Evolutionary conservation across 2,888 invertebrate species (phyloP).

Genomic region (Cabera pusaria): DNA sequence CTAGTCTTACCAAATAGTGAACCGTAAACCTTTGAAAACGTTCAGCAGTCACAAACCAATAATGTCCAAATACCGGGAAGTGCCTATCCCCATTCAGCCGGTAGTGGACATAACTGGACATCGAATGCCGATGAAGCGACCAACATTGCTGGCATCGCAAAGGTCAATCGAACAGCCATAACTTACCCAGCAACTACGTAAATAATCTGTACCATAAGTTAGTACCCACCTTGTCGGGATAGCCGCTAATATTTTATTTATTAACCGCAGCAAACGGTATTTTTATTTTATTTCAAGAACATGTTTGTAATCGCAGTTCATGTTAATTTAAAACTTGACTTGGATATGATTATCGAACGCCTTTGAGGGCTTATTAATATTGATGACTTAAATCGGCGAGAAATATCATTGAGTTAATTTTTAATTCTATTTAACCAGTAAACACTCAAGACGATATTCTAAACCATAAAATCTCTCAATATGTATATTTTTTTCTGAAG

Average conservation of each 20-base stretch:
- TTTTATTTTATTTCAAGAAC: constrained; percentile 13
- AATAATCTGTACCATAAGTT: constrained; percentile 43
- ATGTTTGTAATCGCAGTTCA: constrained; percentile 9
- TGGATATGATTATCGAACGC: constrained; percentile 7
- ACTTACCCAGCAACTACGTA: too few species aligned
- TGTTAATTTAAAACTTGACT: constrained; percentile 15
- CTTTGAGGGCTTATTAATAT: too few species aligned
- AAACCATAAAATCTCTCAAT: too few species aligned
- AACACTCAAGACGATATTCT: too few species aligned
- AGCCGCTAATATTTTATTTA: constrained; percentile 35
- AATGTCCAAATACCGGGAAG: constrained; percentile 33
- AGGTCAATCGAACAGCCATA: too few species aligned
- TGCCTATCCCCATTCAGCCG: constrained; percentile 32
- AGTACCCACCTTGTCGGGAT: constrained; percentile 38
- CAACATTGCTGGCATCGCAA: constrained; percentile 58
- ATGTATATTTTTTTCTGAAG: too few species aligned
- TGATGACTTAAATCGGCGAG: too few species aligned
- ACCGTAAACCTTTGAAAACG: too few species aligned
- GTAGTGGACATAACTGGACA: constrained; percentile 29
- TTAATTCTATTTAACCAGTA: too few species aligned
- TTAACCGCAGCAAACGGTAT: constrained; percentile 8
- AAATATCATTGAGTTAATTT: too few species aligned
- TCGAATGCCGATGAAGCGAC: constrained; percentile 45
- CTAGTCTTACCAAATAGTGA: too few species aligned
- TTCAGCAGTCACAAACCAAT: constrained; percentile 15